Conservation (phyloP, 1,140 invertebrate genomes). For the Calosoma granatense region DNA sequence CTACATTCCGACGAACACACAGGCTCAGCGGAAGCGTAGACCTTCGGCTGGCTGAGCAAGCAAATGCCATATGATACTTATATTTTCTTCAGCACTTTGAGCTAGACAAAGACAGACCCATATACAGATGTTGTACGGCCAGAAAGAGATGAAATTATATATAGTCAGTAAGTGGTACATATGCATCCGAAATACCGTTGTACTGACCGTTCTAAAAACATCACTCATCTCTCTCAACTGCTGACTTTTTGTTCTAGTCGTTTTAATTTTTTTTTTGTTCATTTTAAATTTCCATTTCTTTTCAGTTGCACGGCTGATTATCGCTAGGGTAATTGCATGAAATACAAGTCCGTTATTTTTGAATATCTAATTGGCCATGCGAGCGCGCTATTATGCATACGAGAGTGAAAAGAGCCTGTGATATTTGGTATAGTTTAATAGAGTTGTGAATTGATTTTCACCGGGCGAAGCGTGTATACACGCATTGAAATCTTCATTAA, state of each 20-base stretch:
- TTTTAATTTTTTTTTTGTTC: background rate
- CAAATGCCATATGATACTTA: slow-evolving; percentile 6
- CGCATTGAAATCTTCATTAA: too few relatives aligned
- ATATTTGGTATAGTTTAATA: too few relatives aligned
- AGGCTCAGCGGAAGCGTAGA: background rate
- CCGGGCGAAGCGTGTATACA: too few relatives aligned
- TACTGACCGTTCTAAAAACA: slow-evolving; percentile 6
- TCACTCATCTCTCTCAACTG: background rate
- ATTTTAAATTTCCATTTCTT: background rate
- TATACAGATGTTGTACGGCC: background rate
- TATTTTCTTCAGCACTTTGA: background rate
- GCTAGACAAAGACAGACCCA: background rate
- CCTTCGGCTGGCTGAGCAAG: background rate
- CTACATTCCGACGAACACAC: too few relatives aligned
- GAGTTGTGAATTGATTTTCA: too few relatives aligned
- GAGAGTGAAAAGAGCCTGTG: too few relatives aligned
- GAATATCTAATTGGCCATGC: too few relatives aligned
- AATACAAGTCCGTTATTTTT: background rate
- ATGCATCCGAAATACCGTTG: slow-evolving; percentile 8
- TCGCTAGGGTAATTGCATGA: background rate
- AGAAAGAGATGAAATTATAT: background rate
- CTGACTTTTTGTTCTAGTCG: background rate
- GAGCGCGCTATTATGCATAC: too few relatives aligned
- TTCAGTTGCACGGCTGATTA: background rate
- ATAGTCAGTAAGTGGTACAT: slow-evolving; percentile 4